Base-by-base conservation (phyloP, 2,888 invertebrate species). In the Gymnoscelis rufifasciata region DNA sequence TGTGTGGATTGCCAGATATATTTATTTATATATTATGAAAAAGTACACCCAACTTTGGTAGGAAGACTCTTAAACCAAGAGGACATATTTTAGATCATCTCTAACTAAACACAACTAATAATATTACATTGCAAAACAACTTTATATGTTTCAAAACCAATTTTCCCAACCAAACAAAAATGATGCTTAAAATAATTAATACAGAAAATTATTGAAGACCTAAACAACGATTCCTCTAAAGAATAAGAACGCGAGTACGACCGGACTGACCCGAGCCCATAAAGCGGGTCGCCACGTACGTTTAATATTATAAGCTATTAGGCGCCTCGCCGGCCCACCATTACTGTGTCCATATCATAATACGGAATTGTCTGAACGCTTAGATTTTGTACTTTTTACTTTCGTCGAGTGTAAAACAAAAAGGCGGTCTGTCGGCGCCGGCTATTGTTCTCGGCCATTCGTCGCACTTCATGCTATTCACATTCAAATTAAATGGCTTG, bases 401-500 rank as follows among this genome's bases (percentile, higher is more conserved):
- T 79, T 76, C 74, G 71, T 72, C 70, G 71, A 65, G 71, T 71
- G 69, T 78, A 80, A 83, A 84, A 83, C 79, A 84, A 86, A 84
- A 87, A 83, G 83, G 74, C 74, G 75, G 71, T 60, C 67, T 71
- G 75, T 73, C 86, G 84, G 87, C 86, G 86, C 86, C 87, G 83
- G 77, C 77, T 75, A 87, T 87, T 88, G 87, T 87, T 87, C 83
- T 82, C 81, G 78, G 73, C 83, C 83, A 87, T 87, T 87, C 88
- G 88, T 83, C 84, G 83, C 88, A 87, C 86, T 87, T 86, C 88
- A 87, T 78, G 88, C 86, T 87, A 87, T 87, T 88, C 87, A 83
- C 84, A 87, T 87, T 88, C 83, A 87, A 88, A 88, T 88, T 87
- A 88, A 88, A 87, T 83, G 83, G 78, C 76, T 77, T 78, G 86